A percentile compares a stretch with the other conserved stretches of the same genome.
Conservation (phyloP, 2,888 invertebrate genomes). For the Yponomeuta plumbellus region DNA sequence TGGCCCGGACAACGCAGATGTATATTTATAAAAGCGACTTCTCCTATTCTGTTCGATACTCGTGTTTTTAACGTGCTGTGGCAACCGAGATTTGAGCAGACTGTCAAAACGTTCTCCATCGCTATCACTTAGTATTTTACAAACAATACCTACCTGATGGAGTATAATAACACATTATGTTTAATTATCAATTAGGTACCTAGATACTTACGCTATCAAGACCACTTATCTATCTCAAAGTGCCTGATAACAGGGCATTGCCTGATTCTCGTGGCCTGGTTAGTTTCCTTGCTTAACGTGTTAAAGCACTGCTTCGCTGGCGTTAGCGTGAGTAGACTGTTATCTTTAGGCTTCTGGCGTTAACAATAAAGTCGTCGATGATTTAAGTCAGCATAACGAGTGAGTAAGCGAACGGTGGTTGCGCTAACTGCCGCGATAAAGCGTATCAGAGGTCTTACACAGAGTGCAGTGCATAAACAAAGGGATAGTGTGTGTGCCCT, state of each 20-base stretch:
- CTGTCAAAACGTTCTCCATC: background rate
- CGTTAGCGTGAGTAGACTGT: background rate
- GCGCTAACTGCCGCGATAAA: constrained; percentile 44
- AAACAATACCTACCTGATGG: background rate
- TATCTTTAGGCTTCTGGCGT: background rate
- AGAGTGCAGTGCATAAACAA: constrained; percentile 63
- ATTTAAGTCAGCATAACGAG: constrained; percentile 23
- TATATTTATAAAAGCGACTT: too few relatives aligned
- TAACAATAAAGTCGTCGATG: background rate
- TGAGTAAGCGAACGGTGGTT: constrained; percentile 51
- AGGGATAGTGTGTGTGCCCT: constrained; percentile 51
- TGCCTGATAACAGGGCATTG: constrained; percentile 17
- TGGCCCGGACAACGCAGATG: too few relatives aligned
- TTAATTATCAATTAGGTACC: constrained; percentile 6
- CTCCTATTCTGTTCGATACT: too few relatives aligned
- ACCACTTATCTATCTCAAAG: constrained; percentile 6
- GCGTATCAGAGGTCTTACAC: constrained; percentile 54
- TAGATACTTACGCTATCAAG: constrained; percentile 4
- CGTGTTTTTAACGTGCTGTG: too few relatives aligned
- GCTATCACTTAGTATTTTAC: background rate
- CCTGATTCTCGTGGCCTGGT: constrained; percentile 4
- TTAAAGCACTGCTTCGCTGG: background rate
- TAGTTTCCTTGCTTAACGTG: background rate
- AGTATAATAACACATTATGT: constrained; percentile 5
- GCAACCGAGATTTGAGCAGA: background rate